Evolutionary conservation across 1,140 invertebrate species (phyloP).

Genomic region (Maconellicoccus hirsutus): DNA sequence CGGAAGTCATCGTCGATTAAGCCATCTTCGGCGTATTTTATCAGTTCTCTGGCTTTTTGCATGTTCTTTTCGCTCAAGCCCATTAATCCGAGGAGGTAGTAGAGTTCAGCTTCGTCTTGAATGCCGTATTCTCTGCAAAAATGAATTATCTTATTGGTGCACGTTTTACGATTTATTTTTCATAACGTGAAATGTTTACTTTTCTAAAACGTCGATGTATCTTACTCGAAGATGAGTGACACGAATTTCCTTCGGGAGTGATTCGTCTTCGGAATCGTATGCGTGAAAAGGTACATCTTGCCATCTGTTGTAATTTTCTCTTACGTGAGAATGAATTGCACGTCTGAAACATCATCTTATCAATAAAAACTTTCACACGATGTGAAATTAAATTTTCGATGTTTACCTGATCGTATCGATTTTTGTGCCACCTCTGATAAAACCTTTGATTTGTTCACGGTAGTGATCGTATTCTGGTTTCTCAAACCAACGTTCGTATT

Average conservation of each 20-base stretch:
- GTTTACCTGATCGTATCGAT: background rate
- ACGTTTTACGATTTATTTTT: background rate
- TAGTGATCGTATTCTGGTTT: background rate
- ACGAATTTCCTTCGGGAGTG: background rate
- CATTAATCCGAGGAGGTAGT: background rate
- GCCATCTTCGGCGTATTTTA: background rate
- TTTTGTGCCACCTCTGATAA: background rate
- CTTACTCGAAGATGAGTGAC: background rate
- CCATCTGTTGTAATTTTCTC: background rate
- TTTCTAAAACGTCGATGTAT: background rate
- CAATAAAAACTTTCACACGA: background rate
- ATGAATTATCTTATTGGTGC: background rate
- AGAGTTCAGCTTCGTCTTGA: background rate
- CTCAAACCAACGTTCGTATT: background rate
- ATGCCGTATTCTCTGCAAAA: background rate
- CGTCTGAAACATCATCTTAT: constrained; percentile 4
- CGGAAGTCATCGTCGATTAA: background rate
- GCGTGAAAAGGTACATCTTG: background rate
- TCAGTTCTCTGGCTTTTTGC: background rate
- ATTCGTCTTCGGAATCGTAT: background rate
- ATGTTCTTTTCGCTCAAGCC: background rate
- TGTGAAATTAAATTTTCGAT: background rate
- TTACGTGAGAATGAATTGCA: background rate
- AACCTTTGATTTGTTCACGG: background rate
- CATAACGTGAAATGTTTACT: background rate